Conservation (phyloP, 2,888 invertebrate species). For the Eupelmus urozonus region DNA sequence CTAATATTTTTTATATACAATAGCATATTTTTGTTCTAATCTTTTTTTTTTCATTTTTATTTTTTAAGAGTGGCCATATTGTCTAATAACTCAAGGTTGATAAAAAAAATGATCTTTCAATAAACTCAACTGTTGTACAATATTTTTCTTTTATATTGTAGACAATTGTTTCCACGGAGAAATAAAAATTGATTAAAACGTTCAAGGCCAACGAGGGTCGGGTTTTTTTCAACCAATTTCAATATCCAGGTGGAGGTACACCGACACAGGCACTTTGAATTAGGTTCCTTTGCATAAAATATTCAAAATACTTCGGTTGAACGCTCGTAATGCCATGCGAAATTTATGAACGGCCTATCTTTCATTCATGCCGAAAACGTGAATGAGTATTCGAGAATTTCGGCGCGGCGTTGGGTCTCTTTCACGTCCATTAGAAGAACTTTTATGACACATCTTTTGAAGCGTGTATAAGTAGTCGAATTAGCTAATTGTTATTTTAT, state of each 20-base stretch:
- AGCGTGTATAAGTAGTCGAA: too few relatives aligned
- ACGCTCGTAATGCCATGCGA: not conserved
- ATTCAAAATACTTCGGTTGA: constrained; percentile 50
- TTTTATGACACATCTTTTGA: too few relatives aligned
- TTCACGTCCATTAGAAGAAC: constrained; percentile 27
- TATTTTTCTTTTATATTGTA: too few relatives aligned
- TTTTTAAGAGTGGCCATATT: too few relatives aligned
- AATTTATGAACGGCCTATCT: constrained; percentile 46
- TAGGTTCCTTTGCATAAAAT: constrained; percentile 48
- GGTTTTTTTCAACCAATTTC: not conserved
- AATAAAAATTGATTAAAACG: constrained; percentile 3
- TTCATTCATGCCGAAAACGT: constrained; percentile 50
- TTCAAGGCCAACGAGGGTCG: not conserved
- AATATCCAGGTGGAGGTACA: not conserved
- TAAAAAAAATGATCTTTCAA: too few relatives aligned
- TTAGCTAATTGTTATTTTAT: too few relatives aligned
- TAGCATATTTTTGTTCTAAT: too few relatives aligned
- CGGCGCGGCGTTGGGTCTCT: constrained; percentile 6
- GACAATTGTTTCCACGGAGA: not conserved
- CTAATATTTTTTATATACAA: too few relatives aligned
- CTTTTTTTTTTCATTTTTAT: too few relatives aligned
- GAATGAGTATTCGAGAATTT: constrained; percentile 46
- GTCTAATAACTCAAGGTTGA: too few relatives aligned
- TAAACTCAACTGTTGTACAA: too few relatives aligned
- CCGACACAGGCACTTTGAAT: constrained; percentile 6